Percentiles rank a stretch among this genome's conserved stretches.
These are phyloP conservation scores for Amyelois transitella DNA, from an alignment of 1,140 invertebrate species.

Conservation along the genomic window DNA sequence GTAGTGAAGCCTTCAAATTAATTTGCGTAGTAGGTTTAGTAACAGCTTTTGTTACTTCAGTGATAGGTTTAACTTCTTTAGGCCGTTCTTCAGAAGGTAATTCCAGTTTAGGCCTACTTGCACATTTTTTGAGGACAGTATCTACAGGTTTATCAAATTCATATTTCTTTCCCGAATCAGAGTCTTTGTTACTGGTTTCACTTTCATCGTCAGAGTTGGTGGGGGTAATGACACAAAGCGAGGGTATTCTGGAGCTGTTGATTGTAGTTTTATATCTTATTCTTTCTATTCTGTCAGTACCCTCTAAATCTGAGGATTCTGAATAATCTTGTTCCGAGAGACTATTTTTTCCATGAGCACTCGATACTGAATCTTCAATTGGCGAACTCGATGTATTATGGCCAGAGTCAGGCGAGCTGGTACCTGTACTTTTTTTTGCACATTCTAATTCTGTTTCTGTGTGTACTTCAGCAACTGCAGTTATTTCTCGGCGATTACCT, in stretches of 20 bases:
- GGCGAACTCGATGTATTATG: constrained; percentile 88
- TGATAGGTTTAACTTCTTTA: constrained; percentile 36
- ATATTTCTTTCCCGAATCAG: constrained; percentile 27
- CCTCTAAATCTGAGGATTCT: constrained; percentile 89
- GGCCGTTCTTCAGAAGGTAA: constrained; percentile 52
- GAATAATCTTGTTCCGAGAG: constrained; percentile 84
- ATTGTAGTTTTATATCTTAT: constrained; percentile 91
- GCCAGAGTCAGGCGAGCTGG: constrained; percentile 84
- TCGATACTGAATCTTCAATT: constrained; percentile 81
- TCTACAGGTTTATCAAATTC: constrained; percentile 25
- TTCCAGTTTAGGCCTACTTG: constrained; percentile 65
- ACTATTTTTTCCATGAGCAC: constrained; percentile 80
- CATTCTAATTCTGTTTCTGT: constrained; percentile 75
- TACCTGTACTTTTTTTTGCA: constrained; percentile 74
- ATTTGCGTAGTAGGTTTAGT: constrained; percentile 42
- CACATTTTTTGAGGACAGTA: constrained; percentile 22
- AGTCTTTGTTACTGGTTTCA: constrained; percentile 56
- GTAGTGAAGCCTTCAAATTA: constrained; percentile 64
- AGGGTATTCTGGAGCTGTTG: constrained; percentile 90
- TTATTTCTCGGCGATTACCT: constrained; percentile 66
- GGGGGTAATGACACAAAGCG: constrained; percentile 94
- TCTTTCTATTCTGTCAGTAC: constrained; percentile 87
- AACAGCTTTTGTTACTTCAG: constrained; percentile 43
- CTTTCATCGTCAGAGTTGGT: constrained; percentile 90
- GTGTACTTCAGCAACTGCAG: constrained; percentile 76